Evolutionary conservation across 2,888 invertebrate genomes (phyloP).

Genomic region (Pegoplata infirma): DNA sequence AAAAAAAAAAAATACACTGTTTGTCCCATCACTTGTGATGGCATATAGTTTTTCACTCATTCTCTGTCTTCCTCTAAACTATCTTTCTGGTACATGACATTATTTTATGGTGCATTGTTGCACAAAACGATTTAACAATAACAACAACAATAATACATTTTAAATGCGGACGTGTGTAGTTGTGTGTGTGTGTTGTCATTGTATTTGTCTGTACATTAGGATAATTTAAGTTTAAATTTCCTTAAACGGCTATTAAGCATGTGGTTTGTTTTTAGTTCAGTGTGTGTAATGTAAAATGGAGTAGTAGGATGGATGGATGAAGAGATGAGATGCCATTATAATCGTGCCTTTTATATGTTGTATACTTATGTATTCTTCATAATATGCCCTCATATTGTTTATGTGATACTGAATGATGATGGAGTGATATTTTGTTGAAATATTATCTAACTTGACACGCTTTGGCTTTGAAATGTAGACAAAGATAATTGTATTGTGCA

Average conservation of each 20-base stretch:
- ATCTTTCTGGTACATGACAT: conserved; percentile 12
- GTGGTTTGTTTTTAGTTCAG: conserved; percentile 66
- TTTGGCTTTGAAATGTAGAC: conserved; percentile 53
- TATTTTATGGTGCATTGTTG: conserved; percentile 47
- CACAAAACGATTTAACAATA: conserved; percentile 41
- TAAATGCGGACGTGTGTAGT: neutral
- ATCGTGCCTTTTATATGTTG: conserved; percentile 48
- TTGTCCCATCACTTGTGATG: conserved; percentile 23
- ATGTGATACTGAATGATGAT: conserved; percentile 37
- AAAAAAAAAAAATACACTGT: too few relatives aligned
- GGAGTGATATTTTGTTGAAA: conserved; percentile 45
- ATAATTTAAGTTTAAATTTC: conserved; percentile 65
- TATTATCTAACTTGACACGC: conserved; percentile 52
- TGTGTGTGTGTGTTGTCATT: too few relatives aligned
- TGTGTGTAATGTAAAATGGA: conserved; percentile 54
- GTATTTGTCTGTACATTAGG: conserved; percentile 66
- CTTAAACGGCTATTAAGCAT: conserved; percentile 68
- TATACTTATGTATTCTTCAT: too few relatives aligned
- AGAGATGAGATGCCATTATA: conserved; percentile 47
- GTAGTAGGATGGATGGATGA: conserved; percentile 30
- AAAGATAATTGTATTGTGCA: conserved; percentile 48
- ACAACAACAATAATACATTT: neutral
- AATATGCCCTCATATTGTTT: conserved; percentile 41
- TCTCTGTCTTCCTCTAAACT: neutral
- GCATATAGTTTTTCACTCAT: neutral